A percentile compares a stretch with the other conserved stretches of the same genome.
These are phyloP conservation scores for Digitonthophagus gazella DNA, from an alignment of 2,888 invertebrate genomes.

Conservation along the genomic window DNA sequence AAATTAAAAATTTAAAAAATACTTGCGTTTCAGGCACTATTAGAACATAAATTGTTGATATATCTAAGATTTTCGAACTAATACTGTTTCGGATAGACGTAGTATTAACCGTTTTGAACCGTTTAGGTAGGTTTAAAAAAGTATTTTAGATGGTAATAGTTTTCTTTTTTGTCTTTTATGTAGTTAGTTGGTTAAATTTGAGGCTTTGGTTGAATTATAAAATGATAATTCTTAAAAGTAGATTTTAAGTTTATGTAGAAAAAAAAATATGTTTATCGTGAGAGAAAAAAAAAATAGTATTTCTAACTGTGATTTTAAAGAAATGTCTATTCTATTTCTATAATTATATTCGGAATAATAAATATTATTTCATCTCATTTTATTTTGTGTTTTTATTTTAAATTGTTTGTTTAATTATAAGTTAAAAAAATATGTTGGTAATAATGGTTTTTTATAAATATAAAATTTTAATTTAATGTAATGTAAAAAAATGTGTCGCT, in stretches of 20 bases:
- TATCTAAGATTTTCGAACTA: neutral
- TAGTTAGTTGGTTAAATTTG: neutral
- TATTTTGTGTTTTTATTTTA: slow-evolving; percentile 3
- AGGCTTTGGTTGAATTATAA: neutral
- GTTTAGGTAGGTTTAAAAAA: neutral
- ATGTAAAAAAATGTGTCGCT: too few species aligned
- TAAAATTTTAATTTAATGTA: too few species aligned
- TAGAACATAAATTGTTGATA: neutral
- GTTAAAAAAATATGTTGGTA: too few species aligned
- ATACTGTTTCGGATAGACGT: neutral
- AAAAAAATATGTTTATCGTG: slow-evolving; percentile 26
- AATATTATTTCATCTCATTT: slow-evolving; percentile 23
- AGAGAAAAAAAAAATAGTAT: slow-evolving; percentile 38
- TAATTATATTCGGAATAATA: slow-evolving; percentile 29
- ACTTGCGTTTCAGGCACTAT: neutral
- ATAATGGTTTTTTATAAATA: too few species aligned
- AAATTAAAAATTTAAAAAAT: neutral
- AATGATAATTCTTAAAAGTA: neutral
- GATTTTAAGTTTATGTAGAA: slow-evolving; percentile 10
- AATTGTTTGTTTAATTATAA: too few species aligned
- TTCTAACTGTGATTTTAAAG: slow-evolving; percentile 47
- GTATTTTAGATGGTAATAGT: too few species aligned
- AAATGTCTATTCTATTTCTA: slow-evolving; percentile 44
- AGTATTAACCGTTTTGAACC: neutral
- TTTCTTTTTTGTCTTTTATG: neutral